Evolutionary conservation across 2,113 vertebrate genomes (phyloP), one percentile per base, ranked within the genome.

Genomic region (Caloenas nicobarica): DNA sequence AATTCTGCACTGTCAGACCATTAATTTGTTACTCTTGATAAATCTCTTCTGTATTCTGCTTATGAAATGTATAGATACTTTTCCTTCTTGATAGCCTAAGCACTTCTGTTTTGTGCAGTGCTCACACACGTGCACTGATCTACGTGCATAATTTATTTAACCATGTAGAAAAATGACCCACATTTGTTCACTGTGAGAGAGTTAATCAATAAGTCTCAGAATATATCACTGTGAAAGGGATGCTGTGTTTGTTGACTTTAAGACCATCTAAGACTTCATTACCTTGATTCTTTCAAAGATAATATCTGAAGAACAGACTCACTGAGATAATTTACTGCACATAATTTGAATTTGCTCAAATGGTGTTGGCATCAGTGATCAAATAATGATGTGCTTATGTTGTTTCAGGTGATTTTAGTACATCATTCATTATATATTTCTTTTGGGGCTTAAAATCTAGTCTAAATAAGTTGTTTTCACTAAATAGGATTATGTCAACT

Each of bases 181-280:
- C 36, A 73, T 81, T 16, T 83, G n/a, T 81, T 91, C 65, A 76
- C 31, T 65, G 23, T 61, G 62, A 74, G 58, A 69, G n/a, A 80
- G 22, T 46, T 86, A 89, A 91, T 85, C 65, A 72, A 6, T 91
- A 81, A 50, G 11, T 46, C 38, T 73, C 62, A 9, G 18, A 87
- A 95, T 82, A 64, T 38, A 60, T 70, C 38, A 46, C 18, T 64
- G 58, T 83, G 65, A 77, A 72, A 86, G 11, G 16, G 13, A 70
- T 84, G 72, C 23, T 73, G 29, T 56, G 57, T 89, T 92, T 93
- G 44, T 84, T 94, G 77, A 81, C 69, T 95, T 86, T 86, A 77
- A 71, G 78, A 81, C 16, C 1, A 0, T 84, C 66, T 57, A 95
- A 38, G 17, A 91, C n/a, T 78, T 83, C 24, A 93, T 88, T 80